Conservation (phyloP, 2,888 invertebrate species). For the Conus canariensis region DNA sequence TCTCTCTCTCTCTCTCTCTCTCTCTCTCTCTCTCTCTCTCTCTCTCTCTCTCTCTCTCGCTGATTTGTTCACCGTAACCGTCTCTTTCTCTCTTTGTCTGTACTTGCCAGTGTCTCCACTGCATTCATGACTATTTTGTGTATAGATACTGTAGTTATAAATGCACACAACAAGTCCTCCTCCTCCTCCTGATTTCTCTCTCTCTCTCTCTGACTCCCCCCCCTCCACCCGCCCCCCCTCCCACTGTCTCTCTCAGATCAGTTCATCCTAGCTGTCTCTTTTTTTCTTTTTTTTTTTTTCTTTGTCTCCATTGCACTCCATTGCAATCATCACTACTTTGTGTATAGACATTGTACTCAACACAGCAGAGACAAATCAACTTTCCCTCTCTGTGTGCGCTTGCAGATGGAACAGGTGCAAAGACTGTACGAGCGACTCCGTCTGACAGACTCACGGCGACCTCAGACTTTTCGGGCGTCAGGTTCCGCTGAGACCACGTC, state of each 20-base stretch:
- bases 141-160: no score
- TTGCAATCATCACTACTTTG: background rate
- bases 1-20: background rate
- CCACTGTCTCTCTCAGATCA: no score
- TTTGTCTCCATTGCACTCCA: background rate
- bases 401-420: slow-evolving; percentile 29
- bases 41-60: background rate
- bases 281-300: background rate
- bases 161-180: no score
- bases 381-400: background rate
- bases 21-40: background rate
- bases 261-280: background rate
- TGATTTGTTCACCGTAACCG: background rate
- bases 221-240: no score
- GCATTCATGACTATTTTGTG: no score
- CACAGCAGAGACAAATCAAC: background rate
- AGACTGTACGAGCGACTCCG: slow-evolving; percentile 1
- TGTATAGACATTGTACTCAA: background rate
- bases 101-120: background rate
- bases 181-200: no score
- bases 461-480: background rate
- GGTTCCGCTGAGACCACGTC: background rate
- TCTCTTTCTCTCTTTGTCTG: background rate
- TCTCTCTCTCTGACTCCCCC: no score
- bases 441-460: background rate